Evolutionary conservation across 2,113 vertebrate species (phyloP).

Genomic region (Spermophilus dauricus): DNA sequence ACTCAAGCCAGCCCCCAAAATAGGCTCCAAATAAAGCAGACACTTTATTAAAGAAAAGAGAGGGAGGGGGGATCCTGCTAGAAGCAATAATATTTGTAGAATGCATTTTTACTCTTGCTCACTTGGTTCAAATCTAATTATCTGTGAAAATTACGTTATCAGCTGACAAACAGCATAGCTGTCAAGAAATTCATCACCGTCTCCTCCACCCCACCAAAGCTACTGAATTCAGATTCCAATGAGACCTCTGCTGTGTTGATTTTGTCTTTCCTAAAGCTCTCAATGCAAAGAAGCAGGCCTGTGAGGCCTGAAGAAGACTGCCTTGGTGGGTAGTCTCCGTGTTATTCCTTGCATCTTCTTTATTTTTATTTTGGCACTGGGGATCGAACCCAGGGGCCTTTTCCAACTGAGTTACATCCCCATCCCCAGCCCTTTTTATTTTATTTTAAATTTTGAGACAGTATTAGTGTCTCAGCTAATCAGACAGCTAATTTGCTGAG

Average conservation of each 20-base stretch:
- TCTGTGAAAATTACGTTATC: constrained; percentile 58
- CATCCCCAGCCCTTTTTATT: no score
- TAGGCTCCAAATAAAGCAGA: constrained; percentile 1
- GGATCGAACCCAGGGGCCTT: no score
- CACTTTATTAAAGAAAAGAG: constrained; percentile 53
- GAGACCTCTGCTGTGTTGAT: not conserved
- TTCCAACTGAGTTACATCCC: no score
- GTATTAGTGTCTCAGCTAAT: no score
- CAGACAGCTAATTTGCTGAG: no score
- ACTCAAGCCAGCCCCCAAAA: constrained; percentile 79
- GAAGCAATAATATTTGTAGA: constrained; percentile 62
- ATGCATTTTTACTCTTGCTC: constrained; percentile 38
- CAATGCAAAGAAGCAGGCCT: not conserved
- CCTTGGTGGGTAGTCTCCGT: not conserved
- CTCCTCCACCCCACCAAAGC: not conserved
- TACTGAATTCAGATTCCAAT: constrained; percentile 33
- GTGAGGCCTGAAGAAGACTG: not conserved
- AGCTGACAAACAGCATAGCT: constrained; percentile 26
- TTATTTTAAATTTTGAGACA: no score
- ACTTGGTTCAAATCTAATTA: constrained; percentile 43
- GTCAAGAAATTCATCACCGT: constrained; percentile 51
- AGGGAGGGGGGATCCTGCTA: not conserved
- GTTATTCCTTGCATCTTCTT: not conserved
- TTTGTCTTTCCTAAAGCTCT: not conserved
- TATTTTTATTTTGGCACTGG: no score